phyloP scores from a whole-genome alignment of 2,888 invertebrate genomes.

The Galeruca laticollis region DNA sequence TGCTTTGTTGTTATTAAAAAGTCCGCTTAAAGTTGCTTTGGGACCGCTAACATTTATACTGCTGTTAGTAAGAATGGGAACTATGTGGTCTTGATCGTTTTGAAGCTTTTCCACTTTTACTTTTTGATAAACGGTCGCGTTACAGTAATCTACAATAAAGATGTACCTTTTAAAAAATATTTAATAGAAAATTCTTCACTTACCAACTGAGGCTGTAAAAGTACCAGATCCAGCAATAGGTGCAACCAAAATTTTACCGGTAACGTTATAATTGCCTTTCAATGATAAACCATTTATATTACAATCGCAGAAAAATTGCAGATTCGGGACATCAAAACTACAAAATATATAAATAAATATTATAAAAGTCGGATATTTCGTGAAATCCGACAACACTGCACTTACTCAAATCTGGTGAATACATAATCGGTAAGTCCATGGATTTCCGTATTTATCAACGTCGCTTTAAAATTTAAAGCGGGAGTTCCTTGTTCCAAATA shows the following conservation, averaged over 20 bases:
- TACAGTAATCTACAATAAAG: constrained; percentile 43
- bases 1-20: constrained; percentile 55
- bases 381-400: background rate
- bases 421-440: constrained; percentile 51
- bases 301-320: constrained; percentile 52
- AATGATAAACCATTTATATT: constrained; percentile 49
- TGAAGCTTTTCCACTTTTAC: constrained; percentile 44
- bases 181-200: constrained; percentile 3
- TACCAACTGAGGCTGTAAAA: constrained; percentile 55
- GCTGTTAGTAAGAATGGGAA: constrained; percentile 52
- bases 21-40: constrained; percentile 53
- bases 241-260: constrained; percentile 58
- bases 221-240: constrained; percentile 56
- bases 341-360: constrained; percentile 28
- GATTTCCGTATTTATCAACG: constrained; percentile 50
- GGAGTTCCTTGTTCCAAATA: constrained; percentile 53
- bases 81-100: constrained; percentile 50
- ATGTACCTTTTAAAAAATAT: background rate
- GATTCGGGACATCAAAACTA: constrained; percentile 56
- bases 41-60: constrained; percentile 53
- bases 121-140: constrained; percentile 52
- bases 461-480: constrained; percentile 54
- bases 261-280: constrained; percentile 56
- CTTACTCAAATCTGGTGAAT: constrained; percentile 53
- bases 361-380: background rate